phyloP scores from a whole-genome alignment of 1,140 invertebrate species.

The Hyles vespertilio region DNA sequence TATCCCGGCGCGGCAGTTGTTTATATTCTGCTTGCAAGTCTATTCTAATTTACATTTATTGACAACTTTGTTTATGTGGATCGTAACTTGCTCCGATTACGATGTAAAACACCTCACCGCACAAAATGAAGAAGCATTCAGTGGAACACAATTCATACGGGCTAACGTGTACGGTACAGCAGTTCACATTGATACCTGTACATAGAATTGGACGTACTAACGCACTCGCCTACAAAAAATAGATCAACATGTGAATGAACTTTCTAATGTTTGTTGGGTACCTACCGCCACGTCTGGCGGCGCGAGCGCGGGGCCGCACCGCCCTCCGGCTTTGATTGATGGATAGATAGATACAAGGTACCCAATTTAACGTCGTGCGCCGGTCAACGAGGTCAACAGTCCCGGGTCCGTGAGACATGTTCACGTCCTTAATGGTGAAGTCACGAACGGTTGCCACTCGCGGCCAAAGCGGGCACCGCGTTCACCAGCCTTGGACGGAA shows the following conservation, averaged over 20 bases:
- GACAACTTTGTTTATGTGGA: too few species aligned
- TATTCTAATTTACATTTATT: too few species aligned
- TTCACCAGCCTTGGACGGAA: constrained; percentile 36
- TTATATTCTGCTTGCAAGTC: too few species aligned
- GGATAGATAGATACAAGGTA: constrained; percentile 32
- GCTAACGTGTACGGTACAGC: too few species aligned
- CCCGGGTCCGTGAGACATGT: constrained; percentile 12
- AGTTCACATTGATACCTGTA: neutral
- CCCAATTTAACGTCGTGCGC: constrained; percentile 27
- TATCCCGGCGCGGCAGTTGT: too few species aligned
- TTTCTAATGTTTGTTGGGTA: constrained; percentile 34
- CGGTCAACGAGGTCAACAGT: constrained; percentile 30
- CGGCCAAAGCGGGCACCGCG: constrained; percentile 24
- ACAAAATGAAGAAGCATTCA: too few species aligned
- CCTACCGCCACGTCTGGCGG: constrained; percentile 23
- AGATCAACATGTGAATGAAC: constrained; percentile 54
- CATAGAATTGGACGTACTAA: constrained; percentile 7
- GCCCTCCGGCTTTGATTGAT: constrained; percentile 32
- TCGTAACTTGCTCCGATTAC: too few species aligned
- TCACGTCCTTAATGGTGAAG: constrained; percentile 19
- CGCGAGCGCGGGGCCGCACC: constrained; percentile 18
- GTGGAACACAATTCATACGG: too few species aligned
- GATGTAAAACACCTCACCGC: too few species aligned
- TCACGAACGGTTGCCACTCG: constrained; percentile 25
- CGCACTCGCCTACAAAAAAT: constrained; percentile 37